phyloP scores from a whole-genome alignment of 2,797 vertebrate species.

The Phrynocephalus forsythii region DNA sequence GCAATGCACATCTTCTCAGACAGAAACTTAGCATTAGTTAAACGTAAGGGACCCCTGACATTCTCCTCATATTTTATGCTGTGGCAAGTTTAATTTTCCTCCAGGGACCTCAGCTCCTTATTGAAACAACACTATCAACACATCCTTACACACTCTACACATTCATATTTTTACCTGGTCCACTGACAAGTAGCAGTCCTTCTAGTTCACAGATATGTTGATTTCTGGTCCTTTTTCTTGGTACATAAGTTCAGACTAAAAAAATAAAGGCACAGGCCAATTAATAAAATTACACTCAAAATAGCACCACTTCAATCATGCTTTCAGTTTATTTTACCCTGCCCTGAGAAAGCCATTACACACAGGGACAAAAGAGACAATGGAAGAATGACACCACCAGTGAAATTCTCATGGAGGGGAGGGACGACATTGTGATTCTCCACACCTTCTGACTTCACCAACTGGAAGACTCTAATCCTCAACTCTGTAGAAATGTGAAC shows the following conservation, averaged over 20 bases:
- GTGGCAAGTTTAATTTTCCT: conserved; percentile 7
- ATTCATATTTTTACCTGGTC: not conserved
- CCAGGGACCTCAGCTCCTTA: not conserved
- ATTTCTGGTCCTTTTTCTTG: conserved; percentile 74
- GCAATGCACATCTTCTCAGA: no score
- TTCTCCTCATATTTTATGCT: not conserved
- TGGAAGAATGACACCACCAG: not conserved
- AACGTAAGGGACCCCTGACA: not conserved
- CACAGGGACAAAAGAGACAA: not conserved
- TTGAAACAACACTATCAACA: not conserved
- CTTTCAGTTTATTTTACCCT: not conserved
- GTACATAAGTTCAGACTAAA: conserved; percentile 73
- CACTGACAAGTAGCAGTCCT: not conserved
- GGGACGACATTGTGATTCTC: no score
- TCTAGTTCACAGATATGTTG: conserved; percentile 81
- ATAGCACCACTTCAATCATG: not conserved
- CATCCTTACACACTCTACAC: not conserved
- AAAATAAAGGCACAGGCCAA: not conserved
- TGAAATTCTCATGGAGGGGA: not conserved
- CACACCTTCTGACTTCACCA: not conserved
- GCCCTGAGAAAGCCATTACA: not conserved
- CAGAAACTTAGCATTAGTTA: not conserved
- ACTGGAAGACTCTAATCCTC: not conserved
- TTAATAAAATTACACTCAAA: not conserved
- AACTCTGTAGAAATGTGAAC: not conserved